These are phyloP conservation scores for Isoperla grammatica DNA, from an alignment of 2,888 invertebrate species.

Conservation along the genomic window DNA sequence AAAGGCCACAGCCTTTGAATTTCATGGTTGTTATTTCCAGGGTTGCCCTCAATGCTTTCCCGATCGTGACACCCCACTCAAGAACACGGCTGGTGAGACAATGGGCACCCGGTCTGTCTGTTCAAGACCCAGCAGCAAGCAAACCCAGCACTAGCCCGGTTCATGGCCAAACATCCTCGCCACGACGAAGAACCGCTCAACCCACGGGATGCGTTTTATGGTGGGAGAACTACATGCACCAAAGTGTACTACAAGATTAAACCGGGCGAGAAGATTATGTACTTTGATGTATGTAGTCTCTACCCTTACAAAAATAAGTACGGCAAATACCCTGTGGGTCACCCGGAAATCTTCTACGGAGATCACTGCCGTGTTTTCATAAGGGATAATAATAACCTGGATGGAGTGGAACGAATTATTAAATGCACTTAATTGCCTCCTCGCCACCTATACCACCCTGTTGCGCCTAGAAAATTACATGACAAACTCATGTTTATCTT, in stretches of 20 bases:
- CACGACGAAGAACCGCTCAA: constrained; percentile 14
- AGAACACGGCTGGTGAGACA: constrained; percentile 1
- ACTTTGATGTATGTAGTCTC: constrained; percentile 35
- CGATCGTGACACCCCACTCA: background rate
- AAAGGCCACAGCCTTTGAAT: too few relatives aligned
- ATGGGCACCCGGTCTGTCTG: constrained; percentile 22
- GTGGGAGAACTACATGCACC: constrained; percentile 34
- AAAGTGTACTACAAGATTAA: constrained; percentile 31
- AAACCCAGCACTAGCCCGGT: background rate
- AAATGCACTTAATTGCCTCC: constrained; percentile 34
- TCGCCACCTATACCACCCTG: constrained; percentile 16
- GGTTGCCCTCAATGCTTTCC: too few relatives aligned
- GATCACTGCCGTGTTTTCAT: background rate
- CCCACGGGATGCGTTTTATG: constrained; percentile 35
- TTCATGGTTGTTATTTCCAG: too few relatives aligned
- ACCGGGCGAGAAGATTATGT: constrained; percentile 33
- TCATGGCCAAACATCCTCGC: background rate
- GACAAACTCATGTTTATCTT: background rate
- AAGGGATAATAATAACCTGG: background rate
- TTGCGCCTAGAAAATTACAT: background rate
- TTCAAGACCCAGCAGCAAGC: background rate
- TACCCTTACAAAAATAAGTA: constrained; percentile 37
- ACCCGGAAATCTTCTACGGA: constrained; percentile 32
- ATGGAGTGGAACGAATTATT: constrained; percentile 33
- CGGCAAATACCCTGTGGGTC: constrained; percentile 35